Base-by-base conservation (phyloP, 2,797 vertebrate genomes). In the Argyrosomus regius region DNA sequence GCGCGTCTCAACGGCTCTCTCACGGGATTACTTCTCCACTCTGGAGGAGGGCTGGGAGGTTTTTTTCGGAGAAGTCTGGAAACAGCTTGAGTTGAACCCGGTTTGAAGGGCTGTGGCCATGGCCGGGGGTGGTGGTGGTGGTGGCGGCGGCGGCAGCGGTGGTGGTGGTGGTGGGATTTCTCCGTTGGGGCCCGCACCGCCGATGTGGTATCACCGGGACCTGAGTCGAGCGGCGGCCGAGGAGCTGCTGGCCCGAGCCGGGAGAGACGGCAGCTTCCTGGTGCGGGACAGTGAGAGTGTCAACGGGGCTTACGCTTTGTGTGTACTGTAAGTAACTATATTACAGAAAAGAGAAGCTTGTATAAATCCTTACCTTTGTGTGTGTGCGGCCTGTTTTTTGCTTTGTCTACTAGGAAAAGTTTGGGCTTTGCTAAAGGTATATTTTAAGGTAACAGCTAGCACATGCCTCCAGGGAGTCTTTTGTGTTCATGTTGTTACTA, bases 261-360 rank as follows among this genome's bases (percentile, higher is more conserved):
- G 97, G 65, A 95, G 97, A 57, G 98, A 98, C 88, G 98, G 97
- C 78, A 98, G 97, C 94, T 99, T 98, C 95, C 95, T 99, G 95
- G 98, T 99, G 88, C 96, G 98, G 89, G 98, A 99, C 94, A 98
- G 97, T 80, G 98, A 99, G 91, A 99, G 98, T 78, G 98, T 99
- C 82, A 96, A 86, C 91, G 97, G 97, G 48, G 98, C 97, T 89
- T 98, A 97, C 90, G 98, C 98, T 41, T 90, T 98, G 57, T 99
- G 98, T 72, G 95, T 98, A 24, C 95, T 99, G 97, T 99, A 91
- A 98, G 97, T 97, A 90, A 64, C 77, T 72, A 63, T 18, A 54
- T 18, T 3, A 1, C 48, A 43, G 20, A 16, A 52, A 59, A 59
- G 3, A 67, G 0, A 72, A 4, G 14, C 12, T 6, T 54, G 3